Conservation (phyloP, 2,113 vertebrate genomes). For the Colaptes auratus region DNA sequence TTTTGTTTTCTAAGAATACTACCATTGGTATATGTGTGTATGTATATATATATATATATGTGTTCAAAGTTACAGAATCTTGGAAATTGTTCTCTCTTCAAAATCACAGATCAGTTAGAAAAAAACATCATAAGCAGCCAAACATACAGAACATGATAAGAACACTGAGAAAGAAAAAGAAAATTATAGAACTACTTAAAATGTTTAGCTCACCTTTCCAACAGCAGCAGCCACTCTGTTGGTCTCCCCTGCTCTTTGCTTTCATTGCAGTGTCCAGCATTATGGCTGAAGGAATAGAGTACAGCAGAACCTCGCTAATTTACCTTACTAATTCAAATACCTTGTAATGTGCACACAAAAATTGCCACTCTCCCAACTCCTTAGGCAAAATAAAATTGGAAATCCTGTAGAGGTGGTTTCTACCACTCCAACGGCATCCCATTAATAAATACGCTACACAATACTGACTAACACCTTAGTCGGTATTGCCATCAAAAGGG, state of each 20-base stretch:
- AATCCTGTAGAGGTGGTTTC: background rate
- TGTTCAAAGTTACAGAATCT: background rate
- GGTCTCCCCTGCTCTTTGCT: constrained; percentile 50
- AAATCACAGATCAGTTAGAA: background rate
- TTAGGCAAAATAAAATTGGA: background rate
- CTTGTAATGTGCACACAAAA: background rate
- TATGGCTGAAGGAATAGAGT: constrained; percentile 47
- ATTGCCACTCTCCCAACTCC: background rate
- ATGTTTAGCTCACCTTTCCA: constrained; percentile 31
- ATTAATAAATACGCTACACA: background rate
- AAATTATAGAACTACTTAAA: background rate
- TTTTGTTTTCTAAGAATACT: background rate
- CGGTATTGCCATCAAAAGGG: background rate
- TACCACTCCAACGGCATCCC: background rate
- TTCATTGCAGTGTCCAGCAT: constrained; percentile 60
- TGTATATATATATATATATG: background rate
- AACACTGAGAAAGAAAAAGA: background rate
- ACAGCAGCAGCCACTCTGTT: constrained; percentile 43
- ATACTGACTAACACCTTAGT: background rate
- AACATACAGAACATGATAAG: background rate
- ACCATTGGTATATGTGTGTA: background rate
- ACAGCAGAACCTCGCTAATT: constrained; percentile 48
- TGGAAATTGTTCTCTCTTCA: background rate
- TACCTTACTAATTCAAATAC: background rate
- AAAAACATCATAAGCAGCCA: constrained; percentile 3